Conservation (phyloP, 2,888 invertebrate genomes). For the Napeogenes sylphis region DNA sequence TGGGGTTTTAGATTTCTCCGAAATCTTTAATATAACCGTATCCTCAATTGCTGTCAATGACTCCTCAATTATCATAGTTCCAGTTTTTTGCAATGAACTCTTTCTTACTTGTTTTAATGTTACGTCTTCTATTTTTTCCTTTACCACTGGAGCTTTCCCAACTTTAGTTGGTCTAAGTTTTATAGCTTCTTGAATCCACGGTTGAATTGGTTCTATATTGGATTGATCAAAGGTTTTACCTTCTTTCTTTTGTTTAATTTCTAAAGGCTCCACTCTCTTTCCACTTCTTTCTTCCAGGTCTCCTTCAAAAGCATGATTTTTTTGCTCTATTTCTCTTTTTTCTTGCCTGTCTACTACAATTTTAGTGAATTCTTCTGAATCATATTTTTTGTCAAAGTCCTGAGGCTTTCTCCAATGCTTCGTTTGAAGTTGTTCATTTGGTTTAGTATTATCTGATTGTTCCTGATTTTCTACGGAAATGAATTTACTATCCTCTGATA, state of each 20-base stretch:
- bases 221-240: constrained; percentile 25
- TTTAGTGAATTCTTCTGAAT: not conserved
- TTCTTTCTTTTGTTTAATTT: constrained; percentile 43
- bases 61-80: constrained; percentile 69
- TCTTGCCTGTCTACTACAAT: not conserved
- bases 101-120: constrained; percentile 50
- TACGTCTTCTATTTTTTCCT: constrained; percentile 73
- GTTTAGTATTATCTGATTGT: constrained; percentile 14
- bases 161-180: constrained; percentile 79
- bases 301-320: not conserved
- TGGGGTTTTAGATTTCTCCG: constrained; percentile 41
- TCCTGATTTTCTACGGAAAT: constrained; percentile 32
- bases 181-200: constrained; percentile 81
- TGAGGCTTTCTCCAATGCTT: constrained; percentile 10
- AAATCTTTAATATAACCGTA: constrained; percentile 64
- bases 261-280: constrained; percentile 34
- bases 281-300: constrained; percentile 19
- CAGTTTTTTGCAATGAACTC: constrained; percentile 54
- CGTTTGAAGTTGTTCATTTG: constrained; percentile 14
- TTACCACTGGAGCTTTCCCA: constrained; percentile 71
- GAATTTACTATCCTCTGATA: constrained; percentile 36
- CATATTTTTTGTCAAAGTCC: constrained; percentile 4
- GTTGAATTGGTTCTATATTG: constrained; percentile 56
- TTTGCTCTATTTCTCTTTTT: not conserved
- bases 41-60: constrained; percentile 78